Evolutionary conservation across 2,888 invertebrate genomes (phyloP).

Genomic region (Adela reaumurella): DNA sequence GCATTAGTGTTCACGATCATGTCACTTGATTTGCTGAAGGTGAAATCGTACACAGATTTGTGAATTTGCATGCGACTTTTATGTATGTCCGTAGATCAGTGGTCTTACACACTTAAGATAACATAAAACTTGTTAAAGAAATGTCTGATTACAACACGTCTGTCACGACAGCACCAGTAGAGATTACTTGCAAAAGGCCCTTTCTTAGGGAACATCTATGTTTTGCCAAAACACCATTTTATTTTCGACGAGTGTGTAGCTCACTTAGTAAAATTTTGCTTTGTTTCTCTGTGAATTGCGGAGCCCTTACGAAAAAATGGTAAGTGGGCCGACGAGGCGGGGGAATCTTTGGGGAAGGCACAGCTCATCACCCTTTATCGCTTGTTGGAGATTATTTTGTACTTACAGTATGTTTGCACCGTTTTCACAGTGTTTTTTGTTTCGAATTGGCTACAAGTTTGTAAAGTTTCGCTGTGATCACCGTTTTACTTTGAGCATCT

Average conservation of each 20-base stretch:
- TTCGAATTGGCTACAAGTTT: neutral
- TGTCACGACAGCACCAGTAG: too few species aligned
- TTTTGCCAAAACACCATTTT: neutral
- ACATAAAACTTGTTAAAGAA: too few species aligned
- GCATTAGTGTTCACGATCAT: neutral
- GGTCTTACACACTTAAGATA: too few species aligned
- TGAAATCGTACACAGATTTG: too few species aligned
- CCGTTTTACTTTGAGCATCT: constrained; percentile 21
- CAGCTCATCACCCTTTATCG: neutral
- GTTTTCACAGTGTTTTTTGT: neutral
- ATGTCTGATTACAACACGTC: too few species aligned
- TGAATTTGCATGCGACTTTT: too few species aligned
- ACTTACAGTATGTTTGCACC: neutral
- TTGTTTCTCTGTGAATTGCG: constrained; percentile 43
- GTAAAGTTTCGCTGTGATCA: constrained; percentile 55
- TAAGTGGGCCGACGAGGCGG: constrained; percentile 38
- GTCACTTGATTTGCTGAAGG: too few species aligned
- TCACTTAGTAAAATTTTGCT: constrained; percentile 31
- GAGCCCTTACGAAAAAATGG: constrained; percentile 52
- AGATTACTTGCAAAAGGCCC: too few species aligned
- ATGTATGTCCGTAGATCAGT: too few species aligned
- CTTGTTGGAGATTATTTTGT: neutral
- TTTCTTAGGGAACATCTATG: neutral
- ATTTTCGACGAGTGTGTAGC: neutral
- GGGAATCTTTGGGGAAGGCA: too few species aligned